phyloP scores from a whole-genome alignment of 2,113 vertebrate genomes.

The Ceyx melanurus region DNA sequence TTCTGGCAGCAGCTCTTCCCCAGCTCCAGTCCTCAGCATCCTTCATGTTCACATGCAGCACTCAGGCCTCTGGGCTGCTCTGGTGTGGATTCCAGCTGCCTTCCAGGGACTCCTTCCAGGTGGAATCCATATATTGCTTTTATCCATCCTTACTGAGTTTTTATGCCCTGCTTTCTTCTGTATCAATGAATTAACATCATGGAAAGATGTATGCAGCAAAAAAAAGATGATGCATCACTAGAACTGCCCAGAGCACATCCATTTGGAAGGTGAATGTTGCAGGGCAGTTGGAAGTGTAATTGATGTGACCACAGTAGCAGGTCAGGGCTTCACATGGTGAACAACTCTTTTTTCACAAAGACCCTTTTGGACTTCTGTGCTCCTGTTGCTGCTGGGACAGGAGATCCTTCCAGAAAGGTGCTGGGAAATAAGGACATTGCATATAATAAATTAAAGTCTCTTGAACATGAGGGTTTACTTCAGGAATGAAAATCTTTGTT shows the following conservation, averaged over 20 bases:
- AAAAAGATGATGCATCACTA: not conserved
- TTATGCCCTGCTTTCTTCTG: not conserved
- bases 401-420: not conserved
- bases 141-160: not conserved
- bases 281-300: not conserved
- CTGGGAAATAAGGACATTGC: not conserved
- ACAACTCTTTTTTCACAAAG: not conserved
- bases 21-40: not conserved
- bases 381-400: not conserved
- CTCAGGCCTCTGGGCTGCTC: not conserved
- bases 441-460: not conserved
- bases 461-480: not conserved
- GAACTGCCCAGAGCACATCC: not conserved
- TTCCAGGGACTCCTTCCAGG: not conserved
- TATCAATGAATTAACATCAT: not conserved
- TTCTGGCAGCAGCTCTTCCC: constrained; percentile 36
- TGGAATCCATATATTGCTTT: not conserved
- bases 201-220: not conserved
- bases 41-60: not conserved
- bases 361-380: not conserved
- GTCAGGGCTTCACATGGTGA: not conserved
- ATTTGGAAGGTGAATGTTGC: not conserved
- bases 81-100: not conserved
- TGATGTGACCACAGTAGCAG: not conserved
- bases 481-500: not conserved